Conservation (phyloP, 2,113 vertebrate species). For the Catharus minimus region DNA sequence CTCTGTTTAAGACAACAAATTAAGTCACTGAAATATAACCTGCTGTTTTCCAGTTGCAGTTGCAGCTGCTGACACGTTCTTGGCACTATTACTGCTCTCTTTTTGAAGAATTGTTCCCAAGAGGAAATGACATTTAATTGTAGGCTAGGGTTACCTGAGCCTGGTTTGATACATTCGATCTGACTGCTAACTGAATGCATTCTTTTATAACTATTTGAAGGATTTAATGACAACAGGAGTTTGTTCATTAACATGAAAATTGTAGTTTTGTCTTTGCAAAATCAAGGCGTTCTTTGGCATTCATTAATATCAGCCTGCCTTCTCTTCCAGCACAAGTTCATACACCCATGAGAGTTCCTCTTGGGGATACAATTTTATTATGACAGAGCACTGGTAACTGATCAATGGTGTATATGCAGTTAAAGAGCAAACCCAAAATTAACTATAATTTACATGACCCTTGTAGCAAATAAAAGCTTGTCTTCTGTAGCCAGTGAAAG, state of each 20-base stretch:
- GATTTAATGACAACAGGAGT: conserved; percentile 27
- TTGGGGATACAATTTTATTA: neutral
- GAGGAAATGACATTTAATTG: conserved; percentile 66
- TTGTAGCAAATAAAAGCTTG: neutral
- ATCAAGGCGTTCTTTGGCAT: conserved; percentile 15
- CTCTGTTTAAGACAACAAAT: conserved; percentile 51
- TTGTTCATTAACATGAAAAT: conserved; percentile 54
- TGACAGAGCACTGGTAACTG: neutral
- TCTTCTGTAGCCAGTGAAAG: neutral
- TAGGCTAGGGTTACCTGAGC: conserved; percentile 28
- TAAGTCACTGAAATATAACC: conserved; percentile 45
- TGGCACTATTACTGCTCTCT: conserved; percentile 35
- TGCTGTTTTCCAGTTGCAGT: conserved; percentile 37
- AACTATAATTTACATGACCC: neutral
- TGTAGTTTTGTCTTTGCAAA: conserved; percentile 33
- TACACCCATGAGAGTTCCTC: neutral
- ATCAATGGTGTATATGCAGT: neutral
- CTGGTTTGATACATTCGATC: conserved; percentile 34
- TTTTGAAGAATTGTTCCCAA: conserved; percentile 47
- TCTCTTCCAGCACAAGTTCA: neutral
- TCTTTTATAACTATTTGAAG: conserved; percentile 26
- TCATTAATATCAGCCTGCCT: neutral
- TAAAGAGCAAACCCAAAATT: neutral
- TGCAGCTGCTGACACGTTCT: conserved; percentile 18
- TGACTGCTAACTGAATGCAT: conserved; percentile 17